Base-by-base conservation (phyloP, 2,888 invertebrate genomes). In the Meteorus cinctellus region DNA sequence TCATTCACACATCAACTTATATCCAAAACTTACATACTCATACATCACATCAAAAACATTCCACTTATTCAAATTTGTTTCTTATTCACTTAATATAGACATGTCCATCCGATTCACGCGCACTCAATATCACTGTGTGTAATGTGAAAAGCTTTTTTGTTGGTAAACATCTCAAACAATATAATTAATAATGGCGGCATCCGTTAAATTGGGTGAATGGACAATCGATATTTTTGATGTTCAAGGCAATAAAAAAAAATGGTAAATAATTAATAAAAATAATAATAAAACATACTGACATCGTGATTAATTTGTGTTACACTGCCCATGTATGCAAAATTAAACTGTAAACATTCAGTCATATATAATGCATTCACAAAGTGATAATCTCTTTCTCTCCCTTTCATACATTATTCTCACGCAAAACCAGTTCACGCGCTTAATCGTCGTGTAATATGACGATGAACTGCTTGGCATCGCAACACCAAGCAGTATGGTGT, bases 21-120 rank as follows among this genome's bases (percentile, higher is more conserved):
- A 75, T 77, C 71, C 75, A 73, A 69, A 69, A 66, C 77, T 75
- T 63, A 63, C 78, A 76, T 70, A 73, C 75, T 45, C 76, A 74
- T 62, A 69, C 68, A 76, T 74, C 65, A 55, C 36, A 75, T 71
- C 71, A 67, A 72, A 63, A 62, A 51, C 62, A 60, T 55, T 62
- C 63, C 69, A 59, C 68, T 34, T 73, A 55, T 62, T 45, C 72
- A 69, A 29, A 65, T 69, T 27, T 60, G 1, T 71, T 67, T 24
- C 41, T 74, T n/a, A 55, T 67, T 24, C 45, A 48, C 59, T 71
- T 74, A 60, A 70, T 71, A 31, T 55, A 31, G 24, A 59, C 71
- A 59, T 65, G 66, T 48, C 60, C 72, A 74, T 74, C 70, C 71
- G 74, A 27, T 31, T 27, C 65, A 51, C 65, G 55, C 62, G 68